Evolutionary conservation across 2,797 vertebrate genomes (phyloP).

Genomic region (Sus cebifrons): DNA sequence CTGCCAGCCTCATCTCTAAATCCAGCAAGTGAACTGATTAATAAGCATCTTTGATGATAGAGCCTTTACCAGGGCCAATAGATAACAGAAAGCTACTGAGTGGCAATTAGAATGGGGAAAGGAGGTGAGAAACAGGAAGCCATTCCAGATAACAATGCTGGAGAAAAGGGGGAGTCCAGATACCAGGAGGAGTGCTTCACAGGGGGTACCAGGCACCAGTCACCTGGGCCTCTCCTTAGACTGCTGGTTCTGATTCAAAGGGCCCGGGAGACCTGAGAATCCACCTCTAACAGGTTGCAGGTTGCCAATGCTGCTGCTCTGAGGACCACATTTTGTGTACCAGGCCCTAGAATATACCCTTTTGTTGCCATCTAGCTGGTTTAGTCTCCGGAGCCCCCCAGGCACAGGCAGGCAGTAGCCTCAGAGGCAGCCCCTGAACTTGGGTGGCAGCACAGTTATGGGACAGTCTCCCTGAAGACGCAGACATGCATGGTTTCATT

Average conservation of each 20-base stretch:
- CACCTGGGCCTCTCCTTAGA: not conserved
- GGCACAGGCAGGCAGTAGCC: not conserved
- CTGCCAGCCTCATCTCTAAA: not conserved
- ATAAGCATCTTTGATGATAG: not conserved
- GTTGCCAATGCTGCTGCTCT: not conserved
- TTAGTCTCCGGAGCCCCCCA: not conserved
- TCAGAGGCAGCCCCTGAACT: not conserved
- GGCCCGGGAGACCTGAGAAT: not conserved
- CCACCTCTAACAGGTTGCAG: not conserved
- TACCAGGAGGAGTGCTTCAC: not conserved
- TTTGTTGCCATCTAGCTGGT: not conserved
- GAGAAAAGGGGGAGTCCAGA: not conserved
- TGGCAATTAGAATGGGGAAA: not conserved
- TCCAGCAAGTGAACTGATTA: not conserved
- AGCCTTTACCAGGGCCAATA: not conserved
- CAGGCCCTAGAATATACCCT: not conserved
- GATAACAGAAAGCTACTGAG: not conserved
- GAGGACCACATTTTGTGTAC: not conserved
- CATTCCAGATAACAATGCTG: not conserved
- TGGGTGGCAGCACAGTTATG: not conserved
- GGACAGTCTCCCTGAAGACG: not conserved
- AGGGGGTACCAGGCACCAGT: rapidly evolving
- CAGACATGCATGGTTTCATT: not conserved
- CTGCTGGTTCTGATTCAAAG: not conserved
- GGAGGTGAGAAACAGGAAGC: not conserved